Conservation (phyloP, 2,888 invertebrate genomes). For the Hypomecis atomaria region DNA sequence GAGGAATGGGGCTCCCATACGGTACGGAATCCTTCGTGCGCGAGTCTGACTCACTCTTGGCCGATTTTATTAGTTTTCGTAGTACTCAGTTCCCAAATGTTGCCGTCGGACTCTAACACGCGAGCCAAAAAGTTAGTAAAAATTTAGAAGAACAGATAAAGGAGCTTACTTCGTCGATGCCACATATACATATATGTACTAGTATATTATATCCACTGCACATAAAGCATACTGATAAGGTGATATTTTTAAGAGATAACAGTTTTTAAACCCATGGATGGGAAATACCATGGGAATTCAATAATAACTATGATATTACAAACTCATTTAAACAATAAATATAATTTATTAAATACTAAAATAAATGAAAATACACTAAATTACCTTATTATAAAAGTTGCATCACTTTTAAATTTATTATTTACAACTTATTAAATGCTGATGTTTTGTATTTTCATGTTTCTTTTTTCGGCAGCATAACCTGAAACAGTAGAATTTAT, state of each 20-base stretch:
- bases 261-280: background rate
- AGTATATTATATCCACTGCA: too few relatives aligned
- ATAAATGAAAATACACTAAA: slow-evolving; percentile 14
- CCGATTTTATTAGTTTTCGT: too few relatives aligned
- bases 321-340: slow-evolving; percentile 6
- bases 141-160: too few relatives aligned
- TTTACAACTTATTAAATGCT: slow-evolving; percentile 14
- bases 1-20: too few relatives aligned
- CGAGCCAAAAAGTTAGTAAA: too few relatives aligned
- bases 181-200: too few relatives aligned
- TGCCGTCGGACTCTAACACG: too few relatives aligned
- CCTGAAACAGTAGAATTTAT: slow-evolving; percentile 17
- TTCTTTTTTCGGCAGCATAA: slow-evolving; percentile 8
- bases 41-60: too few relatives aligned
- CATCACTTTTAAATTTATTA: slow-evolving; percentile 30
- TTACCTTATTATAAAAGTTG: slow-evolving; percentile 24
- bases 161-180: too few relatives aligned
- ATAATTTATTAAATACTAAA: slow-evolving; percentile 19
- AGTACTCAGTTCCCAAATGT: too few relatives aligned
- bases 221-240: background rate
- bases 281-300: background rate
- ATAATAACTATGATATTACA: background rate
- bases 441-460: background rate
- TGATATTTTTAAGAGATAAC: background rate
- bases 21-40: too few relatives aligned